These are phyloP conservation scores for Narcine bancroftii DNA, from an alignment of 2,113 vertebrate species.

Conservation along the genomic window DNA sequence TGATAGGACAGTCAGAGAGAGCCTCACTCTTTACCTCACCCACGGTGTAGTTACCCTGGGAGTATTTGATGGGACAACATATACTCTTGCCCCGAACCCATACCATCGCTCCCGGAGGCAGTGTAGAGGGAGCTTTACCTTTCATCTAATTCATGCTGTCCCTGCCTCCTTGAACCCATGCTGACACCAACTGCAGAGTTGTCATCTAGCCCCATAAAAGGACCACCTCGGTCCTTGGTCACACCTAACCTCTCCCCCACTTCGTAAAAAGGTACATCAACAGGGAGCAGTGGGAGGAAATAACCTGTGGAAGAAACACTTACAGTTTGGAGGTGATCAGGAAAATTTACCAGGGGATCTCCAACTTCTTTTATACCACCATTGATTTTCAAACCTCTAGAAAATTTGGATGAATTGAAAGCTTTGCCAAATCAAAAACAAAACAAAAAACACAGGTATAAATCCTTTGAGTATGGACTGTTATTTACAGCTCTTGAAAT, in stretches of 20 bases:
- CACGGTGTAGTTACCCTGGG: not conserved
- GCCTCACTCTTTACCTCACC: not conserved
- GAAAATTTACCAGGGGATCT: not conserved
- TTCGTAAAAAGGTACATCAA: not conserved
- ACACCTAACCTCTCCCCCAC: not conserved
- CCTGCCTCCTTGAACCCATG: not conserved
- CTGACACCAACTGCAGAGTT: not conserved
- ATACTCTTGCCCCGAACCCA: too few relatives aligned
- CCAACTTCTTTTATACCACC: not conserved
- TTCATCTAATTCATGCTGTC: not conserved
- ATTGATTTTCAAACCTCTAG: not conserved
- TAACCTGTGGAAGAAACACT: not conserved
- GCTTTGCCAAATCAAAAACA: constrained; percentile 19
- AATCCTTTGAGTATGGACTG: constrained; percentile 28
- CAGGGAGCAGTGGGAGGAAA: not conserved
- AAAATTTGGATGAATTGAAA: constrained; percentile 1
- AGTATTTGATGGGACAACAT: not conserved
- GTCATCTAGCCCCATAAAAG: not conserved
- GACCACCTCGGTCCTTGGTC: too few relatives aligned
- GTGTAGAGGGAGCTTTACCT: not conserved
- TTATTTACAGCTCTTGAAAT: constrained; percentile 31
- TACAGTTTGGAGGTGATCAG: not conserved
- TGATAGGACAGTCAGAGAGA: not conserved
- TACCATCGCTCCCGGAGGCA: too few relatives aligned
- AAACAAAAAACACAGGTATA: constrained; percentile 22